These are phyloP conservation scores for Cyanoliseus patagonus DNA, from an alignment of 2,113 vertebrate species.

Conservation along the genomic window DNA sequence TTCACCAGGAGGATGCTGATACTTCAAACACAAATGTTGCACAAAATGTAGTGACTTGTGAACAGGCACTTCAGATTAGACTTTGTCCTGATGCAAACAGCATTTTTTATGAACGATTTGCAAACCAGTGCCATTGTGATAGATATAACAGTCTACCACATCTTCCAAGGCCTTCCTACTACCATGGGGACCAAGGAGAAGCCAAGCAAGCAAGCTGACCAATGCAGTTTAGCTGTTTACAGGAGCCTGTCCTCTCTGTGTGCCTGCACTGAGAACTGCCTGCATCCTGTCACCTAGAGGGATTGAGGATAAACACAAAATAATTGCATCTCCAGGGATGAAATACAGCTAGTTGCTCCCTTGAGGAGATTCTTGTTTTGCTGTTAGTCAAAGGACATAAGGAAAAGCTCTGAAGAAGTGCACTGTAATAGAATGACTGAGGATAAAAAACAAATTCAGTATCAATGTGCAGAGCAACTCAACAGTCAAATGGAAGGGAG, in stretches of 20 bases:
- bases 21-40: not conserved
- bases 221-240: not conserved
- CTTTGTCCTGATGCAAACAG: not conserved
- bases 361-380: constrained; percentile 62
- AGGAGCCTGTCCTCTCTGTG: not conserved
- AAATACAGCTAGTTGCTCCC: constrained; percentile 61
- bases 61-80: not conserved
- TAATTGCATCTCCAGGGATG: constrained; percentile 85
- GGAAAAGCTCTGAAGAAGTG: not conserved
- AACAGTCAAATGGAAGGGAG: not conserved
- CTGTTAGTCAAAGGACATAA: not conserved
- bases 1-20: not conserved
- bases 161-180: not conserved
- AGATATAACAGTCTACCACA: not conserved
- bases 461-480: not conserved
- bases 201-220: not conserved
- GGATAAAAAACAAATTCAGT: not conserved
- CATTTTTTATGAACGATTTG: not conserved
- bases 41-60: not conserved
- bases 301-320: constrained; percentile 47
- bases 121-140: not conserved
- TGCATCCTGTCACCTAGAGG: not conserved
- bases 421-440: not conserved
- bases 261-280: not conserved
- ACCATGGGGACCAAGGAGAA: not conserved